Evolutionary conservation across 2,113 vertebrate species (phyloP), one percentile per base, ranked within the genome.

Genomic region (Dicentrarchus labrax): DNA sequence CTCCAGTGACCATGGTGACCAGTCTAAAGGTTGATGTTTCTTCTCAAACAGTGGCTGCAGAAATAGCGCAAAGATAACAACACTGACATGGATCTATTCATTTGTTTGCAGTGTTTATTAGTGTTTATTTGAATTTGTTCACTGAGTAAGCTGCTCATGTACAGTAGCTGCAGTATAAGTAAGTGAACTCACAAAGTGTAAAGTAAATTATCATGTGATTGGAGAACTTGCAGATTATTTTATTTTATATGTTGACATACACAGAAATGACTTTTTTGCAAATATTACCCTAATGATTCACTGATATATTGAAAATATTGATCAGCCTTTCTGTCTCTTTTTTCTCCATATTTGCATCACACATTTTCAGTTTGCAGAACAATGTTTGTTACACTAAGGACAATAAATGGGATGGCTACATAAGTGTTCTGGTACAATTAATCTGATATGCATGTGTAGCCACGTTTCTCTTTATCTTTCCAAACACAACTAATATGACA

Each of bases 1-100:
- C 79, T 86, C 70, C 75, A 86, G 89, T 90, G 91, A 78, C 84
- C 86, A 90, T 89, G 86, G 89, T 89, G 87, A 88, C 92, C 90
- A 88, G 69, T 78, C 60, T 77, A 85, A 90, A 89, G 89, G 87
- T 80, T 89, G 72, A 68, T 65, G 80, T 88, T 90, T 90, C 68
- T 51, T 90, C 78, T 86, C 72, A 77, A 87, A 91, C 36, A 71
- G 88, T 65, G 73, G 64, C 84, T 78, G 19, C 61, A 76, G 67
- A 82, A 88, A 86, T n/a, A 72, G 36, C 19, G 65, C 17, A 56
- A 66, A 77, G 59, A 24, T 4, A 51, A 41, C 30, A 53, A 7
- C 0, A 1, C 0, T 45, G 39, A 54, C 36, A 76, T 76, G 61
- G 8, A 81, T 30, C 61, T 41, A 19, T 16, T 64, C 2, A 72